A percentile compares a stretch with the other conserved stretches of the same genome.
phyloP scores from a whole-genome alignment of 2,113 vertebrate genomes.

The Nematolebias whitei region DNA sequence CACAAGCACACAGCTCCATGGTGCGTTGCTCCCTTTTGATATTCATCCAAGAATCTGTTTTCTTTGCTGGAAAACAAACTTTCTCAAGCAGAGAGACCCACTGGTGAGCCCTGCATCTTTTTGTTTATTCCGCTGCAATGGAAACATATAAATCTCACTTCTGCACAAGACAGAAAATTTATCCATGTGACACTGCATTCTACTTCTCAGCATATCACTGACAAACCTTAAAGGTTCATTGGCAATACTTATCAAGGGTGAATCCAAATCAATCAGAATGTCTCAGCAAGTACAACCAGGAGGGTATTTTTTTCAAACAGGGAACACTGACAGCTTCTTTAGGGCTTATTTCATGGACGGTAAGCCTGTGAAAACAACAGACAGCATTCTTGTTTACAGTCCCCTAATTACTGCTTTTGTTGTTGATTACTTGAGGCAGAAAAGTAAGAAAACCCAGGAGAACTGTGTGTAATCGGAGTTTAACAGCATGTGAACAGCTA shows the following conservation, averaged over 20 bases:
- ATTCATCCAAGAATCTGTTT: conserved; percentile 50
- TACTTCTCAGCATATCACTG: background rate
- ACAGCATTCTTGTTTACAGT: conserved; percentile 48
- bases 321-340: conserved; percentile 40
- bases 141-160: conserved; percentile 33
- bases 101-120: conserved; percentile 6
- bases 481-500: conserved; percentile 47
- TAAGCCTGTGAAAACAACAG: conserved; percentile 53
- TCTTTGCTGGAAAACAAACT: conserved; percentile 40
- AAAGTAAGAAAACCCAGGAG: conserved; percentile 49
- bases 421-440: conserved; percentile 54
- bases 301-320: conserved; percentile 19
- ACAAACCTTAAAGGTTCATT: conserved; percentile 4
- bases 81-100: conserved; percentile 14
- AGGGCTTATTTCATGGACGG: conserved; percentile 55
- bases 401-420: conserved; percentile 60
- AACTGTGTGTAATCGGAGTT: conserved; percentile 47
- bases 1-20: conserved; percentile 30
- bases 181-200: background rate
- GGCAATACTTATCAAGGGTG: conserved; percentile 7
- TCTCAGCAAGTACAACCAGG: conserved; percentile 31
- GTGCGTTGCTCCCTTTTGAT: conserved; percentile 43
- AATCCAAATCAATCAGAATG: conserved; percentile 46
- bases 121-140: conserved; percentile 33
- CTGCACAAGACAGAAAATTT: conserved; percentile 1